Conservation (phyloP, 2,797 vertebrate species). For the Thalassophryne amazonica region DNA sequence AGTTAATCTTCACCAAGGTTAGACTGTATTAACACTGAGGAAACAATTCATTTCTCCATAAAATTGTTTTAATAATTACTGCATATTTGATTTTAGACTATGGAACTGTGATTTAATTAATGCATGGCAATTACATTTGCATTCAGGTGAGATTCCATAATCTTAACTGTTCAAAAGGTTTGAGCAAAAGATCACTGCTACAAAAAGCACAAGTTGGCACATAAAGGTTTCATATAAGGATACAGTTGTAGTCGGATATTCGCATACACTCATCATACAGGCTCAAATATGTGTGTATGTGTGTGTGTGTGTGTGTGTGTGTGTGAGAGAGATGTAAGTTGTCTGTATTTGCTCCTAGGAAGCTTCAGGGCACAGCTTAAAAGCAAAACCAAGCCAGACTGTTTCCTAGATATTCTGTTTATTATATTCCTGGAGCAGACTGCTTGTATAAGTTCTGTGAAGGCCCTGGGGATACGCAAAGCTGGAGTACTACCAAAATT, state of each 20-base stretch:
- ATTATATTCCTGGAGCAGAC: constrained; percentile 36
- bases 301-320: too few relatives aligned
- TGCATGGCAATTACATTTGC: not conserved
- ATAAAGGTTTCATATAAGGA: constrained; percentile 4
- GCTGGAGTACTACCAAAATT: constrained; percentile 5
- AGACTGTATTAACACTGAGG: too few relatives aligned
- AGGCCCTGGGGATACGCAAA: constrained; percentile 26
- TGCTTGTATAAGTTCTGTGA: constrained; percentile 42
- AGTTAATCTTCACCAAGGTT: too few relatives aligned
- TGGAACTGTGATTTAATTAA: not conserved
- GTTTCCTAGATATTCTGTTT: constrained; percentile 25
- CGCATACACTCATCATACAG: too few relatives aligned
- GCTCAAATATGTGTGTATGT: too few relatives aligned
- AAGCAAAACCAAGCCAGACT: constrained; percentile 24
- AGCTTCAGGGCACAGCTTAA: constrained; percentile 35
- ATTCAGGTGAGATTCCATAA: not conserved
- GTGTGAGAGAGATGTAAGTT: too few relatives aligned
- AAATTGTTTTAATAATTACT: too few relatives aligned
- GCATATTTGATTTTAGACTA: too few relatives aligned
- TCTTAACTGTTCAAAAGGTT: not conserved
- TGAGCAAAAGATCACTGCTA: not conserved
- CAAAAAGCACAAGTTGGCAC: not conserved
- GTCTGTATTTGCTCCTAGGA: constrained; percentile 37
- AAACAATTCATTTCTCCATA: too few relatives aligned
- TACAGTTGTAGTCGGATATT: too few relatives aligned